Conservation (phyloP, 1,140 invertebrate species). For the Plectus sambesii region DNA sequence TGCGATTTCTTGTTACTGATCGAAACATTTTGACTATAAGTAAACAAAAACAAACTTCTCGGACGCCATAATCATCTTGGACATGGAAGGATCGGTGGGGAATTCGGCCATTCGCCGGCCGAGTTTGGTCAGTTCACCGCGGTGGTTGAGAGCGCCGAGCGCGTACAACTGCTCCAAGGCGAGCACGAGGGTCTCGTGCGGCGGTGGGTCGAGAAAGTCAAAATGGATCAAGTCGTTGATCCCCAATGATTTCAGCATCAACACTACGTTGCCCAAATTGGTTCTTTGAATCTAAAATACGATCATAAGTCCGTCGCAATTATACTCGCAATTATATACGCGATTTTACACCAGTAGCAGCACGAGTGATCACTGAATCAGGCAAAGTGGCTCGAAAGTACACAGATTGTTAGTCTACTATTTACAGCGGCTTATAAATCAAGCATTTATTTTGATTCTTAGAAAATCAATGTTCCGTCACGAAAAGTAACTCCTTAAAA, state of each 20-base stretch:
- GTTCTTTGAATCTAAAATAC: conserved; percentile 76
- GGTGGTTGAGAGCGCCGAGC: conserved; percentile 90
- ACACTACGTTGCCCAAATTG: conserved; percentile 90
- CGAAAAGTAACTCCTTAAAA: too few species aligned
- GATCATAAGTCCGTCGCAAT: background rate
- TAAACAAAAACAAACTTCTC: conserved; percentile 78
- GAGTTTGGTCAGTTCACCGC: conserved; percentile 87
- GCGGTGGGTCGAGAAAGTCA: conserved; percentile 95
- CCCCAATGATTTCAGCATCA: conserved; percentile 87
- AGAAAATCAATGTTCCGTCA: too few species aligned
- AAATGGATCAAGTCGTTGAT: conserved; percentile 96
- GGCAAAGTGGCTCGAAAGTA: too few species aligned
- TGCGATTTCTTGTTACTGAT: too few species aligned
- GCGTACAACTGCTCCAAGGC: conserved; percentile 96
- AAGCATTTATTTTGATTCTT: too few species aligned
- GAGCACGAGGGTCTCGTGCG: conserved; percentile 79
- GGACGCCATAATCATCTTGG: conserved; percentile 91
- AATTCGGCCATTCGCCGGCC: conserved; percentile 98
- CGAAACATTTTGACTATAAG: too few species aligned
- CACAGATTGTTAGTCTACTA: too few species aligned
- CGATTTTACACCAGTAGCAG: background rate
- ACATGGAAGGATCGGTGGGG: conserved; percentile 96
- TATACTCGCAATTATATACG: background rate
- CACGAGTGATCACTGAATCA: too few species aligned
- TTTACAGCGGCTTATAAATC: too few species aligned